Evolutionary conservation across 2,888 invertebrate species (phyloP), one percentile per base, ranked within the genome.

Genomic region (Ophion costatus): DNA sequence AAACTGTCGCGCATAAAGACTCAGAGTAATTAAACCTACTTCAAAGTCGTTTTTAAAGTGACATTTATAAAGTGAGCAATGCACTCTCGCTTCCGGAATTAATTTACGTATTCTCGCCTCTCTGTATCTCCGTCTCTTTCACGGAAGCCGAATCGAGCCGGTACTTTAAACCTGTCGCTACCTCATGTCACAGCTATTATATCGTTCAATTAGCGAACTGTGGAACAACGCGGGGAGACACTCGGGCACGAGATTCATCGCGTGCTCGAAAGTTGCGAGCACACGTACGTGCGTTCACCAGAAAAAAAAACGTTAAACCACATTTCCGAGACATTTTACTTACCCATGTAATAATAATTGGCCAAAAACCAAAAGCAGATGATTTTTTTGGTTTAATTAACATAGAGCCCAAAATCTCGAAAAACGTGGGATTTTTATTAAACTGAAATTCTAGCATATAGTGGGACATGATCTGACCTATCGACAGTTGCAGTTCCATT

Each of bases 111-210:
- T 69, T 64, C 24, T 66, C 66, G 14, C 14, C 45, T 45, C 11
- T 45, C 2, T 11, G 45, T 45, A 4, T 64, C n/a, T 42, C 57
- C 71, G 45, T 22, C 24, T 24, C 71, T 67, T 71, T 45, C 69
- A 24, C 84, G 84, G 84, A 84, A 84, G 77, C 77, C n/a, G n/a
- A 73, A 84, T 76, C 51, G 76, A 51, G 56, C 22, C 42, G 38
- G 42, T 61, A 57, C 63, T 20, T 59, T 61, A 38, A 71, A 51
- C 10, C 63, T 57, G 59, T 56, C 56, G 66, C 71, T 24, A 57
- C 22, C 20, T 14, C 45, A 71, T 70, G 17, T 59, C 66, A 69
- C 45, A 38, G 38, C 66, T 42, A 59, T 66, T 59, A 57, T 57
- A 38, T 45, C 63, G 42, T 74, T 70, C 74, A 81, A 84, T 84